Base-by-base conservation (phyloP, 53 echinoderm and acorn worm genomes). In the Crossaster papposus region DNA sequence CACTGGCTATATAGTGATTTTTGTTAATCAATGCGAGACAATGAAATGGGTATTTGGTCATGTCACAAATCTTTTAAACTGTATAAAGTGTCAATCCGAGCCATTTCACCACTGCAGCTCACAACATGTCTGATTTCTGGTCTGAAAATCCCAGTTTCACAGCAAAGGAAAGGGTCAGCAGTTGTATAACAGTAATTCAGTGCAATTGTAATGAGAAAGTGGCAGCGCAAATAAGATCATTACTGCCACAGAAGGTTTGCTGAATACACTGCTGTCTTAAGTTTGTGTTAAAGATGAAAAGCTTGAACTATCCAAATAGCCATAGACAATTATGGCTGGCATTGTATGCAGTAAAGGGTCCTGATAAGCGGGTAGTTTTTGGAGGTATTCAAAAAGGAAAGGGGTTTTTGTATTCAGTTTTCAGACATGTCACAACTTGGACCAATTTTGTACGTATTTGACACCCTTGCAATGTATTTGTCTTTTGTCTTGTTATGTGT, bases 401-500 rank as follows among this genome's bases (percentile, higher is more conserved):
- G 70, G 70, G 23, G 18, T 36, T 76, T 76, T 20, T 14, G 76
- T 20, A 37, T 35, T 76, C 76, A 37, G 76, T 36, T 36, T 76
- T 34, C 36, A 76, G 22, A 20, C 22, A 20, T 36, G 30, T 76
- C 76, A 78, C 78, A 51, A 50, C 51, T 24, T 12, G 78, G 78
- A 78, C 78, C 78, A 78, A 78, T 24, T 78, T 24, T 44, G 1
- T 50, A 1, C 78, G 2, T 78, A 78, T 51, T 34, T 78, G 51
- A 14, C 51, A 50, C 51, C 50, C 24, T 50, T 50, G 78, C 50
- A 78, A 14, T 74, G 6, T 78, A 28, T 51, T 8, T 22, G 51
- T 78, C 14, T 50, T 50, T 28, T 78, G n/a, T 76, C 29, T 50
- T n/a, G 70, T 70, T 70, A 70, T 50, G 34, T 78, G 29, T 78